Conservation (phyloP, 2,888 invertebrate genomes). For the Napeogenes inachia region DNA sequence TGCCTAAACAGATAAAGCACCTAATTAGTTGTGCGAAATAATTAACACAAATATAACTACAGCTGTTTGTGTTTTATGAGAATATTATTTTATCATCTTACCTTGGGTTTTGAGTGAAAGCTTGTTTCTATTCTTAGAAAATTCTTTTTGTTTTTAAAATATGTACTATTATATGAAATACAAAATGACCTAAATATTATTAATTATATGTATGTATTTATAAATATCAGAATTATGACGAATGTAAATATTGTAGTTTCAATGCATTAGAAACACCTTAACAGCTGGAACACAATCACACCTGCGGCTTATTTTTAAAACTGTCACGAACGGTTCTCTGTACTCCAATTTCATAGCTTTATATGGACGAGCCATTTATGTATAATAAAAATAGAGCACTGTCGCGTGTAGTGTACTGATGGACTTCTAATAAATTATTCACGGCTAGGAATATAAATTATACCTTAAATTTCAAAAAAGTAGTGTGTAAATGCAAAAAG, state of each 20-base stretch:
- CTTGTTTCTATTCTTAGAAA: not conserved
- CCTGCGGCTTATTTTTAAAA: conserved; percentile 51
- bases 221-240: no score
- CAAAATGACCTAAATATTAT: no score
- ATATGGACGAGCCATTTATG: conserved; percentile 31
- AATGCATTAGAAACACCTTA: conserved; percentile 6
- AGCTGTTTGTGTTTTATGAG: not conserved
- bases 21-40: conserved; percentile 20
- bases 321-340: conserved; percentile 57
- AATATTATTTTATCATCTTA: not conserved
- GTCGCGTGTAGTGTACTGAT: conserved; percentile 13
- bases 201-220: no score
- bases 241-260: not conserved
- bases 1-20: conserved; percentile 33
- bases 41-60: not conserved
- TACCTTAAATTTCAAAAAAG: not conserved
- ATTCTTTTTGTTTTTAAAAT: no score
- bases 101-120: not conserved
- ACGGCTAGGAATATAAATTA: conserved; percentile 1
- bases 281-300: conserved; percentile 31
- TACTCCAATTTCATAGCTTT: conserved; percentile 45
- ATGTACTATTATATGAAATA: no score
- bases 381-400: conserved; percentile 22
- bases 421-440: conserved; percentile 1
- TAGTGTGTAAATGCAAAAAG: not conserved